Base-by-base conservation (phyloP, 1,140 invertebrate genomes). In the Diprion similis region DNA sequence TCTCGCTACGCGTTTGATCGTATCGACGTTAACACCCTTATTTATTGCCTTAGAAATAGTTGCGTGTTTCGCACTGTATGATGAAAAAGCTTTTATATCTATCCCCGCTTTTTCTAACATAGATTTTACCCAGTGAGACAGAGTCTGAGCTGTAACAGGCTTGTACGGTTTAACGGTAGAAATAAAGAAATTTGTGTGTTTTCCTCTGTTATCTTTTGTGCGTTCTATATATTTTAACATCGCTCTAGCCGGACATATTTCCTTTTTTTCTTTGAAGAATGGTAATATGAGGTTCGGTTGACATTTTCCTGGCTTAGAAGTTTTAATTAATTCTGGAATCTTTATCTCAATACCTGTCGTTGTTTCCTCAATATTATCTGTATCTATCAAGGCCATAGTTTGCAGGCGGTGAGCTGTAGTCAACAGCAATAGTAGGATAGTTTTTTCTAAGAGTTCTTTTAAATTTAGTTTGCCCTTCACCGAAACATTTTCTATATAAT, bases 351-450 rank as follows among this genome's bases (percentile, higher is more conserved):
- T 10, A 7, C 67, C 59, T 37, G 17, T 11, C 15, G 46, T 45
- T 70, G 66, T 66, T 18, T 48, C 13, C 13, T 13, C 45, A 48
- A 76, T 76, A 46, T 76, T 74, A 48, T 66, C 59, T 45, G 70
- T 74, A 15, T 70, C 68, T 19, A 76, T 76, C 37, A 67, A 24
- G 17, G 70, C 17, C 11, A 76, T 19, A 15, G 75, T 76, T 70
- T 76, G 75, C 6, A 72, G 11, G 24, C 73, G 67, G 46, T 77
- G 76, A 10, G 73, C 73, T 13, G 76, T 77, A 8, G 65, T 67
- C 13, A 77, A 46, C 7, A 65, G 46, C 15, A 73, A 11, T 15
- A 74, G 37, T 6, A 73, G 74, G 6, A 47, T 65, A 19, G 70
- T 1, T 72, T 69, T 77, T 68, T 75, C 71, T 18, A 68, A 17